Base-by-base conservation (phyloP, 2,888 invertebrate genomes). In the Formica aserva region DNA sequence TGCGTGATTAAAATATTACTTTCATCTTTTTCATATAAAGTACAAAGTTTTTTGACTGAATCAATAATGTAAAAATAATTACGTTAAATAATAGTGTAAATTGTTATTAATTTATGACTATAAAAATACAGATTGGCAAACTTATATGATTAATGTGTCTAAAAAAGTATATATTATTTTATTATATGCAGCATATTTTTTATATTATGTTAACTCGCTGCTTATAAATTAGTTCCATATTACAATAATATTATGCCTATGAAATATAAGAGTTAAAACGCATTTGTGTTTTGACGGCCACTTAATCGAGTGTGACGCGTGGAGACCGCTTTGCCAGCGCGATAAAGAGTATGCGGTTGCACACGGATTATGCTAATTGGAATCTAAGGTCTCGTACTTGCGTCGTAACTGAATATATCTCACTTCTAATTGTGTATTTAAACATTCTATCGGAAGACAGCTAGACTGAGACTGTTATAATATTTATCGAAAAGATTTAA, bases 321-420 rank as follows among this genome's bases (percentile, higher is more conserved):
- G 74, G 29, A 80, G 45, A 80, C 60, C 57, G 45, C 75, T 72
- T 74, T 80, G 41, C 60, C 45, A 74, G 5, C 45, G 60, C 45
- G 60, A 80, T 80, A 80, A 80, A 74, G 45, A 72, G 32, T 41
- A n/a, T 55, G 55, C 57, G 78, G 72, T 78, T 72, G 57, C 75
- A 74, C 78, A 18, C 32, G 65, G 45, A 80, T 80, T 74, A 80
- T 74, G 60, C 75, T 80, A 80, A 80, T 80, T 74, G 78, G 6
- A 80, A 80, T 72, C 78, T 74, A 74, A 80, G 74, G 78, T 60
- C 60, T 80, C n/a, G 9, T 57, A 41, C 55, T 72, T 35, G 74
- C 45, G 60, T 72, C 57, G 74, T 74, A 74, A 74, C 11, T 18
- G 32, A 66, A 66, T 45, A 69, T 69, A 38, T 45, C 35, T 60